Percentiles rank a stretch among this genome's conserved stretches.
phyloP scores from a whole-genome alignment of 2,113 vertebrate genomes.

The Recurvirostra avosetta region DNA sequence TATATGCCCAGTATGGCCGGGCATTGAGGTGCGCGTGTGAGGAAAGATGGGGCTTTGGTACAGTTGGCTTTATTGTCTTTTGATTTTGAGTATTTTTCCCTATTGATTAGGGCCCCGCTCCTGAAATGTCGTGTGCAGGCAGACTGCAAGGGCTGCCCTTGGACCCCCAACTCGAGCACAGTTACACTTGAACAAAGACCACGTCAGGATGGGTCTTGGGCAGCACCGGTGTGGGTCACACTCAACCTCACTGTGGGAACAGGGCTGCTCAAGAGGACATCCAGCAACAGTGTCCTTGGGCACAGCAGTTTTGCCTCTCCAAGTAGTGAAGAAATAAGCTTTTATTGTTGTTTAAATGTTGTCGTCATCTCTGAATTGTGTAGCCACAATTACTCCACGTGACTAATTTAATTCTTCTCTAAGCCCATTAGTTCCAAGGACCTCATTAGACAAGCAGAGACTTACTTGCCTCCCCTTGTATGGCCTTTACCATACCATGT shows the following conservation, averaged over 20 bases:
- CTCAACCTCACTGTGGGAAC: background rate
- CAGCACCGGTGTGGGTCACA: background rate
- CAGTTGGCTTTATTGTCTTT: background rate
- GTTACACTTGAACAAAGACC: background rate
- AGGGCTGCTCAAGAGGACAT: background rate
- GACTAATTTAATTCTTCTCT: background rate
- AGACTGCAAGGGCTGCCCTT: background rate
- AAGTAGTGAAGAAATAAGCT: background rate
- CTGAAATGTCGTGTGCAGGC: accelerated
- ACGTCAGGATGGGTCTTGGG: accelerated
- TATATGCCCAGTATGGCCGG: accelerated
- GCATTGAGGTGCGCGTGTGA: accelerated
- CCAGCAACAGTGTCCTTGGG: background rate
- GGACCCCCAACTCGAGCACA: accelerated
- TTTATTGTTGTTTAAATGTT: background rate
- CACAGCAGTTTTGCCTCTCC: background rate
- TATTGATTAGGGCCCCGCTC: background rate
- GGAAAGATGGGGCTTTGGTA: background rate
- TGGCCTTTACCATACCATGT: slow-evolving; percentile 1
- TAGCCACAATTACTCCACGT: background rate
- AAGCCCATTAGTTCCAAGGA: background rate
- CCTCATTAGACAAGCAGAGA: slow-evolving; percentile 18
- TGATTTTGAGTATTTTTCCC: background rate
- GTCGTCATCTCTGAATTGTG: background rate
- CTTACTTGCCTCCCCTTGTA: background rate